phyloP scores from a whole-genome alignment of 2,888 invertebrate genomes.

The Ophion ventricosus region DNA sequence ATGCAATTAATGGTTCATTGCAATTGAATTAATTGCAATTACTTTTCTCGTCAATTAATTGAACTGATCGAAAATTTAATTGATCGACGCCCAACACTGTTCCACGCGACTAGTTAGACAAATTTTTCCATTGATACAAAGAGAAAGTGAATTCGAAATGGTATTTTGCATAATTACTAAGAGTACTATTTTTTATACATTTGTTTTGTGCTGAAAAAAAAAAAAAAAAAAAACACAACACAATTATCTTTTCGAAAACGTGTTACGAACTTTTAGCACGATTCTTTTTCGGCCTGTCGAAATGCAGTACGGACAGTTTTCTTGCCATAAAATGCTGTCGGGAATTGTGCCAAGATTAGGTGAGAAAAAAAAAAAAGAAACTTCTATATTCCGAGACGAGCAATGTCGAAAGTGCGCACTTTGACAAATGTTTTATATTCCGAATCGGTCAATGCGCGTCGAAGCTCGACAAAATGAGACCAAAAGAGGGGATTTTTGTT shows the following conservation, averaged over 20 bases:
- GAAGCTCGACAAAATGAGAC: neutral
- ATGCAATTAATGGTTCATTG: too few species aligned
- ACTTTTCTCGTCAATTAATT: too few species aligned
- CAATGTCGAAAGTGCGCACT: neutral
- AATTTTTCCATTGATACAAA: neutral
- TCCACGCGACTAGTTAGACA: too few species aligned
- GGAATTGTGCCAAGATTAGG: neutral
- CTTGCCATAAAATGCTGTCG: neutral
- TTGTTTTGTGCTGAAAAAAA: neutral
- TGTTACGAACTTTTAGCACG: neutral
- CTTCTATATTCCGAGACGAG: neutral
- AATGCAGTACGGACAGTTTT: neutral
- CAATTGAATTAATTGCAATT: too few species aligned
- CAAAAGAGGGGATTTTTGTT: slow-evolving; percentile 1
- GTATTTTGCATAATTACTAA: neutral
- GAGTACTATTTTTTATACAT: neutral
- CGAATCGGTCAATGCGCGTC: neutral
- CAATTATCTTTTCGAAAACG: neutral
- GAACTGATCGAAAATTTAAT: too few species aligned
- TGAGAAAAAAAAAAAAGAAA: neutral
- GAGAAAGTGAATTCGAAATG: neutral
- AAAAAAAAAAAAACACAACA: neutral
- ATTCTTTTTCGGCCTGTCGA: slow-evolving; percentile 1
- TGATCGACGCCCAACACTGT: too few species aligned
- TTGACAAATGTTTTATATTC: neutral